A percentile compares a stretch with the other conserved stretches of the same genome.
These are phyloP conservation scores for Ursus arctos DNA, from an alignment of 2,113 vertebrate species.

Conservation along the genomic window DNA sequence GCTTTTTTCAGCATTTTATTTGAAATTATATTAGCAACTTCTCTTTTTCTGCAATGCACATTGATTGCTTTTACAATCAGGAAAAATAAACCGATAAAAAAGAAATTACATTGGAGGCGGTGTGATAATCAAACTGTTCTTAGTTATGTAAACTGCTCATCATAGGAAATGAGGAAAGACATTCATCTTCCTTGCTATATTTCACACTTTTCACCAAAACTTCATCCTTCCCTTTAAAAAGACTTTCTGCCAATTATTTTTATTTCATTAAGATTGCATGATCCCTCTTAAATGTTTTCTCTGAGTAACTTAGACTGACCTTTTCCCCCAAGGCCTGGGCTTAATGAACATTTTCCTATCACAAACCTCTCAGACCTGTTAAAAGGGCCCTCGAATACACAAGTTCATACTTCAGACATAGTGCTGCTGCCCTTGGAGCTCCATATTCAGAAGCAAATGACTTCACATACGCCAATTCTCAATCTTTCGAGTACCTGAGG, in stretches of 20 bases:
- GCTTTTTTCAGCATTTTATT: not conserved
- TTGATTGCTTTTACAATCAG: not conserved
- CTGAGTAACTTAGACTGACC: slow-evolving; percentile 49
- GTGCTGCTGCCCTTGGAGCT: not conserved
- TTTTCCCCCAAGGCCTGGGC: not conserved
- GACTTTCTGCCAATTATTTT: slow-evolving; percentile 49
- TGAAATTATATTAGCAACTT: slow-evolving; percentile 35
- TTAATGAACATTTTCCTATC: slow-evolving; percentile 55
- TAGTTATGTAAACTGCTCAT: slow-evolving; percentile 34
- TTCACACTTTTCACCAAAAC: slow-evolving; percentile 13
- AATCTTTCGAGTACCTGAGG: slow-evolving; percentile 1
- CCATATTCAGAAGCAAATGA: slow-evolving; percentile 24
- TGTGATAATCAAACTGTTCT: slow-evolving; percentile 5
- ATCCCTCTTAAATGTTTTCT: slow-evolving; percentile 27
- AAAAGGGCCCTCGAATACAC: not conserved
- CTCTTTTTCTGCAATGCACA: not conserved
- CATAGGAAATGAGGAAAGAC: not conserved
- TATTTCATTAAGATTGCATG: slow-evolving; percentile 32
- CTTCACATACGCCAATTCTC: not conserved
- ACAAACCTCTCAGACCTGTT: slow-evolving; percentile 26
- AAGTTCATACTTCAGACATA: not conserved
- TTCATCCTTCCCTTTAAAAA: slow-evolving; percentile 47
- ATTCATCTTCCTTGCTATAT: not conserved
- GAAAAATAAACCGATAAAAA: slow-evolving; percentile 35
- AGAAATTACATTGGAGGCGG: not conserved